These are phyloP conservation scores for Priocnemis perturbator DNA, from an alignment of 2,888 invertebrate species.

Conservation along the genomic window DNA sequence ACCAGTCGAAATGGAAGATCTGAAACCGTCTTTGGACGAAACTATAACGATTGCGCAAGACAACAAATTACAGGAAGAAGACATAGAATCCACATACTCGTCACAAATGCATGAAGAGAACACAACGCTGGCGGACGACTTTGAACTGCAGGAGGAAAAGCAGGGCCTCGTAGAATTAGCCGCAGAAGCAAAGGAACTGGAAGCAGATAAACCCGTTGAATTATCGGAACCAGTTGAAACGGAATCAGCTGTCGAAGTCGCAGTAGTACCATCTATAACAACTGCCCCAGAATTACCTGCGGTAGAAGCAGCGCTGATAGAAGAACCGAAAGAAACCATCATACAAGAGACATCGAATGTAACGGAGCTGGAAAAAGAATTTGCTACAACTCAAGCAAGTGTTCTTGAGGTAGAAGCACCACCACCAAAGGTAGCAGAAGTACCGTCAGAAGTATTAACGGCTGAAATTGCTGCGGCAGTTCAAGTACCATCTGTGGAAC, in stretches of 20 bases:
- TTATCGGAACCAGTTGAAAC: background rate
- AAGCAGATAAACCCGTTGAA: background rate
- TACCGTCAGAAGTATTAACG: background rate
- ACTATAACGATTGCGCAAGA: too few relatives aligned
- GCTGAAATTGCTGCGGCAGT: background rate
- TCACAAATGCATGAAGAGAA: slow-evolving; percentile 4
- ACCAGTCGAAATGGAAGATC: background rate
- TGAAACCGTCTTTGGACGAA: background rate
- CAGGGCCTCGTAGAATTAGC: background rate
- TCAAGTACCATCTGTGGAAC: slow-evolving; percentile 11
- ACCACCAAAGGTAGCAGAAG: background rate
- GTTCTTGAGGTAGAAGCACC: slow-evolving; percentile 11
- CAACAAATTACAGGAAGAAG: background rate
- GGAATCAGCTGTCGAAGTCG: background rate
- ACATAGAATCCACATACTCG: slow-evolving; percentile 1
- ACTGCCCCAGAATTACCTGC: background rate
- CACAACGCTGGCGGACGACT: slow-evolving; percentile 1
- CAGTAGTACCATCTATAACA: background rate
- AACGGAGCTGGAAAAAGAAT: background rate
- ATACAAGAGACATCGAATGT: background rate
- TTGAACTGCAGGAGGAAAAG: slow-evolving; percentile 37
- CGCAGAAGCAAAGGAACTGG: background rate
- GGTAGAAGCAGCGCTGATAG: background rate
- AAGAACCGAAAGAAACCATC: too few relatives aligned
- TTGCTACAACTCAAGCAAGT: background rate